A percentile compares a stretch with the other conserved stretches of the same genome.
Evolutionary conservation across 2,113 vertebrate genomes (phyloP).

Genomic region (Oxyruncus cristatus): DNA sequence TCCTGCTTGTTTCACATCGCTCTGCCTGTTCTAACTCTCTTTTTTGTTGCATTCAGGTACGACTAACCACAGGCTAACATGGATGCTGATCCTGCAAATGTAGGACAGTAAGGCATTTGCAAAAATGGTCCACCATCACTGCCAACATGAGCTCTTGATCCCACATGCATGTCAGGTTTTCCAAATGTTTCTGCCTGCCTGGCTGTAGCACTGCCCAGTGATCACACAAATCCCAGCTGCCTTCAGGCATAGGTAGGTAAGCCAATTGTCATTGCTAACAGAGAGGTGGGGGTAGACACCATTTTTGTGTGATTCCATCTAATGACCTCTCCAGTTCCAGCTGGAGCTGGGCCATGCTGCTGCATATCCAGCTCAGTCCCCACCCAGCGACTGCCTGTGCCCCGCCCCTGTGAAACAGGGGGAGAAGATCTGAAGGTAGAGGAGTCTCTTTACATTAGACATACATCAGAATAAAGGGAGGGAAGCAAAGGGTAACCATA

Average conservation of each 20-base stretch:
- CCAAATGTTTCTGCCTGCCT: neutral
- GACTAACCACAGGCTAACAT: neutral
- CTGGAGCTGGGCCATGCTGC: neutral
- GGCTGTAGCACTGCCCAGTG: neutral
- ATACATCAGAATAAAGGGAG: neutral
- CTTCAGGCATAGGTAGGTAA: neutral
- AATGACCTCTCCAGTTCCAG: neutral
- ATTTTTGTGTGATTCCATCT: neutral
- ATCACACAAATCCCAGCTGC: neutral
- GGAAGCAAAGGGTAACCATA: neutral
- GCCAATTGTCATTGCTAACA: neutral
- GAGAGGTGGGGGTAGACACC: neutral
- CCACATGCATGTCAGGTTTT: neutral
- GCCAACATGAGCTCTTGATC: neutral
- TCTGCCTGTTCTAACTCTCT: neutral
- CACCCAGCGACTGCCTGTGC: rapidly evolving
- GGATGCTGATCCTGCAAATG: neutral
- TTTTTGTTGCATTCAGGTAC: neutral
- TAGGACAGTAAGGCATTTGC: neutral
- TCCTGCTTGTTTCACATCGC: rapidly evolving
- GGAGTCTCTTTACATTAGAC: neutral
- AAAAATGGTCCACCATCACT: neutral
- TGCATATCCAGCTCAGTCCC: neutral
- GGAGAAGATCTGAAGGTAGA: neutral
- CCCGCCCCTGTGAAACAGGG: neutral